Conservation (phyloP, 2,888 invertebrate genomes). For the Thumatha senex region DNA sequence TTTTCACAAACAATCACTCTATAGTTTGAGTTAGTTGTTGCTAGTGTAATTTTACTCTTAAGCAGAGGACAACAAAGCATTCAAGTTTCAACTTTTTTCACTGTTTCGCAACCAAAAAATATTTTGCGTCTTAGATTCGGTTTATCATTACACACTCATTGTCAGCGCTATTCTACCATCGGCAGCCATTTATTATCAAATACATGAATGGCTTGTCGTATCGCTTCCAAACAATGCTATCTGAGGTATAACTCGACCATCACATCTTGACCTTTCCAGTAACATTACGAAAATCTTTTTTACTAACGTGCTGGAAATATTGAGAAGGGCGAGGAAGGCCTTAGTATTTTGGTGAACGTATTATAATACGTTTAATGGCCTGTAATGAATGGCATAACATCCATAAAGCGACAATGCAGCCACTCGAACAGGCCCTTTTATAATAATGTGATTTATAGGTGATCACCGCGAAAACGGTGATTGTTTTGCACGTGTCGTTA, state of each 20-base stretch:
- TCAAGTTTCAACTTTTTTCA: neutral
- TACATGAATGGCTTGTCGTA: constrained; percentile 79
- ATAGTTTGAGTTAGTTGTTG: too few species aligned
- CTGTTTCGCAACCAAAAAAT: constrained; percentile 10
- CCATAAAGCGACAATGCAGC: constrained; percentile 80
- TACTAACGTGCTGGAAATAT: constrained; percentile 14
- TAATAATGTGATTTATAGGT: constrained; percentile 79
- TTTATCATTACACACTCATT: constrained; percentile 45
- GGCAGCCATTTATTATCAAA: constrained; percentile 75
- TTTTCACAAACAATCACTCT: too few species aligned
- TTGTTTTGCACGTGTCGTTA: constrained; percentile 78
- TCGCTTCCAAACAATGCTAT: constrained; percentile 77
- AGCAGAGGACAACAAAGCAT: neutral
- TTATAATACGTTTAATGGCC: constrained; percentile 82
- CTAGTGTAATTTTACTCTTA: too few species aligned
- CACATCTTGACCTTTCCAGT: constrained; percentile 47
- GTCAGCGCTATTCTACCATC: constrained; percentile 61
- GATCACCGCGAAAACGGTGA: constrained; percentile 61
- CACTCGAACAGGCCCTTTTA: constrained; percentile 79
- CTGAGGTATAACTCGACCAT: constrained; percentile 69
- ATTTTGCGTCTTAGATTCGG: constrained; percentile 23
- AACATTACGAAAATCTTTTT: constrained; percentile 47
- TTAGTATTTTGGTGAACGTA: constrained; percentile 50
- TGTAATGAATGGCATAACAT: constrained; percentile 83
- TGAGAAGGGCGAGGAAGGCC: constrained; percentile 40